phyloP scores from a whole-genome alignment of 2,113 vertebrate species.

The Chrysochloris asiatica region DNA sequence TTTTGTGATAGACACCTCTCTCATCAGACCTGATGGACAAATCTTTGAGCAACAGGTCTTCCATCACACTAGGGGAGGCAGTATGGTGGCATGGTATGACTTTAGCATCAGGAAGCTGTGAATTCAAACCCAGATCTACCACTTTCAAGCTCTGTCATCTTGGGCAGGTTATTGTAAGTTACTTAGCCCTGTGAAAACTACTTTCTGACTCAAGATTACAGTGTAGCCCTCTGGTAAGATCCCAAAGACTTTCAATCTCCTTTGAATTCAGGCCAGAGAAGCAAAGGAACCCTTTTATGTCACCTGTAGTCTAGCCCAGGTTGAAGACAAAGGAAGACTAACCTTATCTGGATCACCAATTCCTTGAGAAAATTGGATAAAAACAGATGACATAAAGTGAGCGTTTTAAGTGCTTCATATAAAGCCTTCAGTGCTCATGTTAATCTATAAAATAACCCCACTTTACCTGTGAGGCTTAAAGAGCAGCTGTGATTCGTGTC shows the following conservation, averaged over 20 bases:
- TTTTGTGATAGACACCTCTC: too few relatives aligned
- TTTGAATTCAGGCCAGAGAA: not conserved
- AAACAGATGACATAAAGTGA: not conserved
- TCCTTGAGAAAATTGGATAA: not conserved
- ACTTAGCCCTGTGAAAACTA: not conserved
- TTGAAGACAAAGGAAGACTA: not conserved
- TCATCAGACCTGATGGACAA: not conserved
- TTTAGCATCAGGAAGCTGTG: not conserved
- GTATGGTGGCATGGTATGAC: rapidly evolving
- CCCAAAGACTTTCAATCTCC: not conserved
- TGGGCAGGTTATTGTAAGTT: not conserved
- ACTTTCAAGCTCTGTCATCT: not conserved
- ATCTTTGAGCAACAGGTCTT: not conserved
- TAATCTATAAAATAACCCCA: not conserved
- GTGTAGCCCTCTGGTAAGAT: not conserved
- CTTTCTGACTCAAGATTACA: not conserved
- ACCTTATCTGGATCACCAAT: not conserved
- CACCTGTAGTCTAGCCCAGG: not conserved
- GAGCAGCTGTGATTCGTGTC: not conserved
- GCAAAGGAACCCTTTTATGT: not conserved
- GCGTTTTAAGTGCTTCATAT: not conserved
- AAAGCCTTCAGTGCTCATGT: not conserved
- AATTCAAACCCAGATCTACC: not conserved
- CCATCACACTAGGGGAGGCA: not conserved
- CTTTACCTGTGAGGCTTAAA: not conserved